Percentiles rank a stretch among this genome's conserved stretches.
Conservation (phyloP, 2,888 invertebrate genomes). For the Andrena camellia region DNA sequence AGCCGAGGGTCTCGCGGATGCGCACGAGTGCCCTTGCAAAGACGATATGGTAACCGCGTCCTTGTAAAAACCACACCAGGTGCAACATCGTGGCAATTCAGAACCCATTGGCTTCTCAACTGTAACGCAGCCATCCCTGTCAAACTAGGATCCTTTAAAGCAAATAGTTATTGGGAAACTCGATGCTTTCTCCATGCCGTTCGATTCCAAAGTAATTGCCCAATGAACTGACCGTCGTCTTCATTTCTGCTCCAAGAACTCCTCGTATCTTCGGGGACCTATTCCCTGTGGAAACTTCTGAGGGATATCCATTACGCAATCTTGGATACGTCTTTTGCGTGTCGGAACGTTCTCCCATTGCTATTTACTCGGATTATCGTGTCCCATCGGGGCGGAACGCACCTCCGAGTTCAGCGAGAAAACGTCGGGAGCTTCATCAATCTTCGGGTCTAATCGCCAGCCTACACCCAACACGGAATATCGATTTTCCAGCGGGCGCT, state of each 20-base stretch:
- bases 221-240: too few species aligned
- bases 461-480: not conserved
- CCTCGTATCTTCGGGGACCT: not conserved
- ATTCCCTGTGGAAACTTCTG: not conserved
- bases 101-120: conserved; percentile 31
- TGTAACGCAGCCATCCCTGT: not conserved
- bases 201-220: too few species aligned
- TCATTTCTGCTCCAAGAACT: too few species aligned
- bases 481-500: conserved; percentile 26
- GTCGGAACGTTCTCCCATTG: not conserved
- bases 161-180: too few species aligned
- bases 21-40: conserved; percentile 49
- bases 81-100: conserved; percentile 16
- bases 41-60: conserved; percentile 54
- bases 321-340: not conserved
- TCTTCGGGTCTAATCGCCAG: conserved; percentile 6
- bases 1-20: conserved; percentile 43
- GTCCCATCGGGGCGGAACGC: conserved; percentile 1
- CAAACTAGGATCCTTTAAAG: not conserved
- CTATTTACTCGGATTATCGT: not conserved
- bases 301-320: not conserved
- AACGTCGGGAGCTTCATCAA: conserved; percentile 8
- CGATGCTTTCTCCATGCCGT: too few species aligned
- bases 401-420: not conserved
- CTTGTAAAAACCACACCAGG: conserved; percentile 37